These are phyloP conservation scores for Embiotoca jacksoni DNA, from an alignment of 2,113 vertebrate species.

Conservation along the genomic window DNA sequence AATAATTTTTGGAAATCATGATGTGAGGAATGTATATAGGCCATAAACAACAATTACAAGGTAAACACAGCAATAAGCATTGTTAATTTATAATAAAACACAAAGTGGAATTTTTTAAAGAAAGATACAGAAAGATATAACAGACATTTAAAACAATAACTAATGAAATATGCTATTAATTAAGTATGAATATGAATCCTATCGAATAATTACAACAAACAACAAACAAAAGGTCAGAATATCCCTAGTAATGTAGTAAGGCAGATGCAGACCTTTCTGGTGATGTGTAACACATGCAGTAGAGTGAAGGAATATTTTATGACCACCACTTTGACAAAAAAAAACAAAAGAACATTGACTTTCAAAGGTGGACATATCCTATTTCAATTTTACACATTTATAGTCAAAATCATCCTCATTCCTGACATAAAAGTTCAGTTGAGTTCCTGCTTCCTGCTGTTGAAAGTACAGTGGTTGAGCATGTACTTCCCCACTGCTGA, in stretches of 20 bases:
- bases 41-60: not conserved
- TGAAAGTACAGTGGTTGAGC: conserved; percentile 48
- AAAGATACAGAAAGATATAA: not conserved
- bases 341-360: conserved; percentile 4
- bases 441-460: conserved; percentile 36
- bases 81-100: not conserved
- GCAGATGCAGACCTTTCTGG: no score
- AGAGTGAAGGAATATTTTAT: not conserved
- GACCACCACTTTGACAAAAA: not conserved
- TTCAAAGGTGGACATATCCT: conserved; percentile 23
- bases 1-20: not conserved
- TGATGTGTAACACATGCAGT: not conserved
- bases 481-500: conserved; percentile 45
- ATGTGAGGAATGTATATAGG: not conserved
- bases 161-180: not conserved
- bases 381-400: conserved; percentile 36
- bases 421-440: conserved; percentile 32
- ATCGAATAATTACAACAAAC: not conserved
- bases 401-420: conserved; percentile 29
- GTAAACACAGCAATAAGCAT: not conserved
- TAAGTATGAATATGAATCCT: not conserved
- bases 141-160: not conserved
- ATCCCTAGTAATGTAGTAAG: no score
- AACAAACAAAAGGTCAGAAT: not conserved
- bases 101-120: not conserved